Base-by-base conservation (phyloP, 2,113 vertebrate genomes). In the Ameiurus melas region DNA sequence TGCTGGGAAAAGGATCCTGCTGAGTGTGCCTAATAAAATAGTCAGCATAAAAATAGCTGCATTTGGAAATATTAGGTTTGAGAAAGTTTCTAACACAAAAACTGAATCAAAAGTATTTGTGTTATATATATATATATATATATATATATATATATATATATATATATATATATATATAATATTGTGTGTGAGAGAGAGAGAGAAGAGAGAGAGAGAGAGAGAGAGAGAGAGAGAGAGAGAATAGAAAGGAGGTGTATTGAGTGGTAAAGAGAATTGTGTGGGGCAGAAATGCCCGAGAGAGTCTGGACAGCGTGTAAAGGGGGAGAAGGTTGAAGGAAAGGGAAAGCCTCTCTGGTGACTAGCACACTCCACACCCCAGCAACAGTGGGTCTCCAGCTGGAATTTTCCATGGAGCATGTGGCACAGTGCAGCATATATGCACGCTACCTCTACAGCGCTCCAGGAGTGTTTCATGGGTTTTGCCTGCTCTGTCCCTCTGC, bases 371-470 rank as follows among this genome's bases (percentile, higher is more conserved):
- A 88, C 77, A 92, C 83, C 90, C 86, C 90, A 90, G 89, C 86
- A 87, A 90, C 88, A 79, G 58, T 77, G 87, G 85, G 73, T 92
- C 91, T 89, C 73, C 57, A 84, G 68, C 82, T 91, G 92, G 92
- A 94, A 95, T 94, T 93, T 93, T 93, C 92, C 94, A 93, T 92
- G 89, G 88, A 91, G 85, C 75, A 91, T 92, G 90, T 91, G 91
- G 92, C 89, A 87, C 78, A 88, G 60, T 84, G 64, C 78, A 81
- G 77, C 55, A 71, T 85, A 87, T 83, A 90, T 87, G 89, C 80
- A 91, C 73, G 89, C 90, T 88, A 80, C 84, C 88, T 68, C 85
- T 77, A 66, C 66, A 87, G 86, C 89, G 43, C 86, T 89, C 85
- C 88, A 84, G 85, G 89, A 92, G 89, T 89, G 43, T 64, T 81